A percentile compares a stretch with the other conserved stretches of the same genome.
Conservation (phyloP, 2,888 invertebrate genomes). For the Spodoptera exigua region DNA sequence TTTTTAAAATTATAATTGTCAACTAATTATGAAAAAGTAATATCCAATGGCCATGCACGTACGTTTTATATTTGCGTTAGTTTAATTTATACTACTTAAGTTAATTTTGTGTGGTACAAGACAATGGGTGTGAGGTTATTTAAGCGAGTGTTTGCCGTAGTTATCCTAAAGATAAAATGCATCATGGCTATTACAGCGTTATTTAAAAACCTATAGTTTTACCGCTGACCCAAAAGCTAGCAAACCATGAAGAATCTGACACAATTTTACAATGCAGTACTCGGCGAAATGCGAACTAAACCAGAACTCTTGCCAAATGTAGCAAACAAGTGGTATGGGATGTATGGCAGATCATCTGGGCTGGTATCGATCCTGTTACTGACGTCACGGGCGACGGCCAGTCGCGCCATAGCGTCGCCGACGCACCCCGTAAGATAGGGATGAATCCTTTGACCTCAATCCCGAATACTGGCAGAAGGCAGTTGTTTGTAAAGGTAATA, state of each 20-base stretch:
- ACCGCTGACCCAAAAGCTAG: no score
- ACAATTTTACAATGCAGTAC: slow-evolving; percentile 25
- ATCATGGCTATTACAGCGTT: no score
- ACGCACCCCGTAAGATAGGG: slow-evolving; percentile 71
- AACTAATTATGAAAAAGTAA: no score
- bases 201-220: no score
- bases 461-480: slow-evolving; percentile 39
- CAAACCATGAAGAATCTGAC: background rate
- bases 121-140: no score
- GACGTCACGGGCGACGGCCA: slow-evolving; percentile 79
- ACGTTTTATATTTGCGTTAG: no score
- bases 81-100: no score
- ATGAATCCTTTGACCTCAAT: slow-evolving; percentile 77
- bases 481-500: slow-evolving; percentile 45
- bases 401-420: slow-evolving; percentile 81
- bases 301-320: slow-evolving; percentile 53
- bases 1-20: no score
- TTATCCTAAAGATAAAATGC: no score
- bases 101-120: no score
- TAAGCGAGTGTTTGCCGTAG: no score
- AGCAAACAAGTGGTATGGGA: slow-evolving; percentile 40
- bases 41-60: no score
- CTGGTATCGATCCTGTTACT: slow-evolving; percentile 72
- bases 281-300: slow-evolving; percentile 21
- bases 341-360: slow-evolving; percentile 72